A percentile compares a stretch with the other conserved stretches of the same genome.
phyloP scores from a whole-genome alignment of 2,113 vertebrate genomes.

The Pseudolaguvia tuberculata region DNA sequence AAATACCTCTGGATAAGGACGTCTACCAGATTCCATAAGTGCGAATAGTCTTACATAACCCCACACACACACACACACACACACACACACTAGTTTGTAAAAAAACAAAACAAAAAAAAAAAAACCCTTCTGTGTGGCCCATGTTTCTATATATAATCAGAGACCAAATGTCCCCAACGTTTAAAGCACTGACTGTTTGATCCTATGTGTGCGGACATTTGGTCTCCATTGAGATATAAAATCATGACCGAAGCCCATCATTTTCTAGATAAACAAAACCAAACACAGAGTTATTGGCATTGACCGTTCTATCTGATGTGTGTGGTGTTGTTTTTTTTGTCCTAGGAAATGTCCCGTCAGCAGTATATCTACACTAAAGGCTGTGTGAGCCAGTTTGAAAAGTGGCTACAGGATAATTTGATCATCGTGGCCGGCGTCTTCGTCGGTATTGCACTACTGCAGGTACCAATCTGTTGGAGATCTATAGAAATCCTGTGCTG shows the following conservation, averaged over 20 bases:
- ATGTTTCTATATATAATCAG: no score
- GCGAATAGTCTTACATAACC: no score
- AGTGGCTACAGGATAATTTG: slow-evolving; percentile 88
- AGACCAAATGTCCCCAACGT: background rate
- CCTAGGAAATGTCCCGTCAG: slow-evolving; percentile 79
- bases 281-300: background rate
- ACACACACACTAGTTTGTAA: no score
- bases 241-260: background rate
- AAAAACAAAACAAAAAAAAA: no score
- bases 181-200: background rate
- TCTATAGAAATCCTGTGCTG: background rate
- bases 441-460: slow-evolving; percentile 83
- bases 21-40: no score
- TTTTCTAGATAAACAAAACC: background rate
- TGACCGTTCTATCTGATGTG: background rate
- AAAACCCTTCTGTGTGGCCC: no score
- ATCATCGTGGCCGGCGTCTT: slow-evolving; percentile 81
- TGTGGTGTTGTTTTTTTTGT: slow-evolving; percentile 11
- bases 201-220: background rate
- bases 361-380: slow-evolving; percentile 83
- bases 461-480: slow-evolving; percentile 65
- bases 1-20: no score
- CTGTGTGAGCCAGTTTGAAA: slow-evolving; percentile 89
- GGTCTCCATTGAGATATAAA: background rate
- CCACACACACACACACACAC: no score